Evolutionary conservation across 2,113 vertebrate species (phyloP).

Genomic region (Oceanites oceanicus): DNA sequence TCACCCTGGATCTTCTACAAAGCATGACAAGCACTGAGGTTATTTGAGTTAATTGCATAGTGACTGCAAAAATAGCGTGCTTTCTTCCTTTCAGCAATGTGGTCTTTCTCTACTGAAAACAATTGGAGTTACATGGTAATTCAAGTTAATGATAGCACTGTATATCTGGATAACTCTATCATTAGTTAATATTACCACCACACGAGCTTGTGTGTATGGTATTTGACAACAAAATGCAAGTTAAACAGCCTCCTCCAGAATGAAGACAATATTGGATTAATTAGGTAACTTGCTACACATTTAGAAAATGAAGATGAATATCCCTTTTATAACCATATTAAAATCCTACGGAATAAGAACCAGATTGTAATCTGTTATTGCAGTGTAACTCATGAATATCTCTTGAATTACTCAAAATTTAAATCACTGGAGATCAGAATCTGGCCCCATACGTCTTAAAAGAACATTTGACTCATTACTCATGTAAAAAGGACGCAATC

Average conservation of each 20-base stretch:
- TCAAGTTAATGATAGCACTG: constrained; percentile 20
- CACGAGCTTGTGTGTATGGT: background rate
- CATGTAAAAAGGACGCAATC: background rate
- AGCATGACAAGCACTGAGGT: constrained; percentile 30
- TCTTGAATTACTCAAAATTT: constrained; percentile 14
- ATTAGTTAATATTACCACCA: constrained; percentile 7
- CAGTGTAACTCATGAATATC: background rate
- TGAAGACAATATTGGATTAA: constrained; percentile 46
- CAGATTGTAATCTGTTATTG: constrained; percentile 17
- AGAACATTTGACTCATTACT: background rate
- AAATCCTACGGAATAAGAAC: background rate
- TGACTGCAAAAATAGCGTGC: constrained; percentile 1
- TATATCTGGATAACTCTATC: background rate
- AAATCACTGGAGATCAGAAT: background rate
- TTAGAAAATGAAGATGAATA: constrained; percentile 52
- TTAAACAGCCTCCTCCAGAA: constrained; percentile 28
- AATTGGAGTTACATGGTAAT: background rate
- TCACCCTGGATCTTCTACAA: constrained; percentile 42
- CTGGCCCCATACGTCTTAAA: background rate
- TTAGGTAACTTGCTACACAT: constrained; percentile 23
- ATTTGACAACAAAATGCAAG: constrained; percentile 19
- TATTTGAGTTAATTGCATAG: constrained; percentile 53
- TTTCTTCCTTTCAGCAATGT: constrained; percentile 6
- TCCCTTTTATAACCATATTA: constrained; percentile 29
- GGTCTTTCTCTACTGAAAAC: constrained; percentile 9